A percentile compares a stretch with the other conserved stretches of the same genome.
These are phyloP conservation scores for Ivindomyrus marchei DNA, from an alignment of 2,113 vertebrate genomes.

Conservation along the genomic window DNA sequence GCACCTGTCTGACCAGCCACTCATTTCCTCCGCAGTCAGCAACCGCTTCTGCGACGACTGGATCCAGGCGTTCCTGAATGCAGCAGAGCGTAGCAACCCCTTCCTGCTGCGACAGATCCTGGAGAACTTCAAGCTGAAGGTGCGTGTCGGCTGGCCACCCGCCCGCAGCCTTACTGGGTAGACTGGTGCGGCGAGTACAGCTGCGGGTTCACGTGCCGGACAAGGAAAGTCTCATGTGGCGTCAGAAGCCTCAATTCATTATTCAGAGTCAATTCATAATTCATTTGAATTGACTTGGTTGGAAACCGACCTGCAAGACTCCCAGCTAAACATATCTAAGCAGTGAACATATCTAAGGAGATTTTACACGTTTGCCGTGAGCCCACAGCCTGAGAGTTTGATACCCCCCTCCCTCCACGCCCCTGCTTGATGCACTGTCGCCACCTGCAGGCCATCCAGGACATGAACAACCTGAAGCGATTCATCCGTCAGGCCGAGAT, in stretches of 20 bases:
- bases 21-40: conserved; percentile 59
- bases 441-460: conserved; percentile 82
- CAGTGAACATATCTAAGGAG: background rate
- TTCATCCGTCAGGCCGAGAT: conserved; percentile 92
- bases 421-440: background rate
- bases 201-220: background rate
- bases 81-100: conserved; percentile 79
- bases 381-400: background rate
- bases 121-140: conserved; percentile 99
- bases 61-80: conserved; percentile 85
- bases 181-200: background rate
- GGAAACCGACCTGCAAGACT: background rate
- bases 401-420: background rate
- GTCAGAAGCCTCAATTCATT: background rate
- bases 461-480: conserved; percentile 95
- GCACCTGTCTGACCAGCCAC: background rate
- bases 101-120: conserved; percentile 90
- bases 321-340: background rate
- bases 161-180: background rate
- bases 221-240: background rate
- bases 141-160: conserved; percentile 39
- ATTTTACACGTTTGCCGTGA: background rate
- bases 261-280: background rate
- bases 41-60: conserved; percentile 95
- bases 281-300: background rate